Conservation (phyloP, 2,888 invertebrate species). For the Acanthosepion esculentum region DNA sequence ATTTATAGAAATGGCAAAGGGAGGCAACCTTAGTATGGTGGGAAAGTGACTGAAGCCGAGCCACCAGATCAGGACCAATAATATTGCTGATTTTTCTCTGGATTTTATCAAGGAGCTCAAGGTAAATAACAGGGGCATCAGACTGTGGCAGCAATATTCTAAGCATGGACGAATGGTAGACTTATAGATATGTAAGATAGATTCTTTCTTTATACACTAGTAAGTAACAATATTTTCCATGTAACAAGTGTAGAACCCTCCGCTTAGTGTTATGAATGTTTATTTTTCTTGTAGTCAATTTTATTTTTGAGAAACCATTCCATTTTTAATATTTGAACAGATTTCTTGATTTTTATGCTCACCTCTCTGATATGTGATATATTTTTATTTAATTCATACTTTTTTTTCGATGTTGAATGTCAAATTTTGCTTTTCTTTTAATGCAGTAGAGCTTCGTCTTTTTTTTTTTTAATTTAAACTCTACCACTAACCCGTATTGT, state of each 20-base stretch:
- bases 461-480: neutral
- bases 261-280: neutral
- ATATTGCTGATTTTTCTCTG: too few relatives aligned
- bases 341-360: neutral
- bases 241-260: neutral
- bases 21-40: too few relatives aligned
- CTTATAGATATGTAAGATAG: too few relatives aligned
- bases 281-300: neutral
- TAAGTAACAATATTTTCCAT: neutral
- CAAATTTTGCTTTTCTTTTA: neutral
- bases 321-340: too few relatives aligned
- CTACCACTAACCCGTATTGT: constrained; percentile 37
- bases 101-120: too few relatives aligned
- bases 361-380: neutral
- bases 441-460: neutral
- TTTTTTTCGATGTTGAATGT: neutral
- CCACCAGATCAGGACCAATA: too few relatives aligned
- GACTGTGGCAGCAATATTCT: too few relatives aligned
- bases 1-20: too few relatives aligned
- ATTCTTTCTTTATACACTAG: too few relatives aligned
- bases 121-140: too few relatives aligned
- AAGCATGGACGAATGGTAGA: too few relatives aligned
- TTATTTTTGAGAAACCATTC: neutral
- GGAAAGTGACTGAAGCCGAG: too few relatives aligned
- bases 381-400: neutral